A percentile compares a stretch with the other conserved stretches of the same genome.
These are phyloP conservation scores for Hirtodrosophila histrioides DNA, from an alignment of 2,888 invertebrate genomes.

Conservation along the genomic window DNA sequence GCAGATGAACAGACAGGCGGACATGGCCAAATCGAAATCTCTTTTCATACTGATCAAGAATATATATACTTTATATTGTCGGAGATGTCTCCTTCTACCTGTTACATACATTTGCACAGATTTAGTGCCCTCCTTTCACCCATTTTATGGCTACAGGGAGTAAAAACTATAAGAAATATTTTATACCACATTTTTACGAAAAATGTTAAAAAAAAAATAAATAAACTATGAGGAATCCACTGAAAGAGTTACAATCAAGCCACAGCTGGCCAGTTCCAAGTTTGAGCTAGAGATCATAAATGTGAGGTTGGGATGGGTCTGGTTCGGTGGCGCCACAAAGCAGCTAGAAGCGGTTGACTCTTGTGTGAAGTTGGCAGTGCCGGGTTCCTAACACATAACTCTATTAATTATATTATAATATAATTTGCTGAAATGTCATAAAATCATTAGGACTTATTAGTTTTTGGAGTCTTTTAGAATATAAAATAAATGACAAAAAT, in stretches of 20 bases:
- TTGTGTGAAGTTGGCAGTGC: slow-evolving; percentile 39
- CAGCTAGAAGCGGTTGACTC: slow-evolving; percentile 69
- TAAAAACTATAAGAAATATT: no score
- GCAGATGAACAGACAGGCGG: no score
- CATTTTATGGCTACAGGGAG: no score
- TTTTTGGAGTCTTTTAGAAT: neutral
- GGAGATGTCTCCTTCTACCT: no score
- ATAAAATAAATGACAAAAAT: neutral
- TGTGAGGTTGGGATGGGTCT: slow-evolving; percentile 58
- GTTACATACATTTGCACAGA: no score
- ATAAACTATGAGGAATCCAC: neutral
- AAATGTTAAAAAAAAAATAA: no score
- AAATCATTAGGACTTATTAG: neutral
- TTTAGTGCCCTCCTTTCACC: no score
- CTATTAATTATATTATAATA: slow-evolving; percentile 3
- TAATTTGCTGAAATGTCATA: neutral
- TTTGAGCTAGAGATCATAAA: slow-evolving; percentile 37
- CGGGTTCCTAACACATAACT: slow-evolving; percentile 15
- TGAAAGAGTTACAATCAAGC: neutral
- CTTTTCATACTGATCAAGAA: no score
- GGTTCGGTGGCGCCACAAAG: slow-evolving; percentile 53
- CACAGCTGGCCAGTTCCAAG: neutral
- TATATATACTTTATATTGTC: no score
- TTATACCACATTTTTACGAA: no score
- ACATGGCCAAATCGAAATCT: no score